Evolutionary conservation across 2,888 invertebrate genomes (phyloP).

Genomic region (Shargacucullia verbasci): DNA sequence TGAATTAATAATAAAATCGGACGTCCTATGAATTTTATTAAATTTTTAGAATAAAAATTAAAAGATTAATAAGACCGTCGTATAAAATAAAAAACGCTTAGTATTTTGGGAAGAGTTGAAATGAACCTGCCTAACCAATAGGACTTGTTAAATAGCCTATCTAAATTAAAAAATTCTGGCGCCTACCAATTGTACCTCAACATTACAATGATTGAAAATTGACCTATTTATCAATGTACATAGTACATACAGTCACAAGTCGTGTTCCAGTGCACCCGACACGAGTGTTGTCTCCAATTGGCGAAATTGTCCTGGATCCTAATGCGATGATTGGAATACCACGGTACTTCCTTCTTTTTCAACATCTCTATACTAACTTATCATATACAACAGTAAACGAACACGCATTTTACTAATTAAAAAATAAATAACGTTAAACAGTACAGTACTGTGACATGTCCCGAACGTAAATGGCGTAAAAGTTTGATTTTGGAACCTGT

Average conservation of each 20-base stretch:
- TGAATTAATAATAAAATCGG: neutral
- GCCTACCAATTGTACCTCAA: conserved; percentile 14
- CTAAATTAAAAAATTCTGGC: too few relatives aligned
- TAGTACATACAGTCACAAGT: conserved; percentile 83
- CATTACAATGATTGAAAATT: conserved; percentile 39
- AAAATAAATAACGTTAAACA: conserved; percentile 37
- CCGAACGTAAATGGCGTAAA: conserved; percentile 69
- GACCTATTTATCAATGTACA: conserved; percentile 57
- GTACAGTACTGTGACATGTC: conserved; percentile 60
- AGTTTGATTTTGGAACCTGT: conserved; percentile 70
- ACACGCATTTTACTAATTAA: conserved; percentile 57
- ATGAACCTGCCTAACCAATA: too few relatives aligned
- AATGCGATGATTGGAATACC: conserved; percentile 81
- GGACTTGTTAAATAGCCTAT: too few relatives aligned
- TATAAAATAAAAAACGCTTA: too few relatives aligned
- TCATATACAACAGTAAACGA: conserved; percentile 48
- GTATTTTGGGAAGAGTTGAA: too few relatives aligned
- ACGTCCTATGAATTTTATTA: too few relatives aligned
- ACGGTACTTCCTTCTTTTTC: conserved; percentile 83
- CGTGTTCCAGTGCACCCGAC: conserved; percentile 82
- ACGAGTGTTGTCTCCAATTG: conserved; percentile 75
- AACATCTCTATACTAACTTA: conserved; percentile 75
- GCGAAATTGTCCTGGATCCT: conserved; percentile 79
- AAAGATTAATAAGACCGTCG: too few relatives aligned
- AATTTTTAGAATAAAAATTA: too few relatives aligned